Evolutionary conservation across 2,113 vertebrate genomes (phyloP).

Genomic region (Dicrurus megarhynchus): DNA sequence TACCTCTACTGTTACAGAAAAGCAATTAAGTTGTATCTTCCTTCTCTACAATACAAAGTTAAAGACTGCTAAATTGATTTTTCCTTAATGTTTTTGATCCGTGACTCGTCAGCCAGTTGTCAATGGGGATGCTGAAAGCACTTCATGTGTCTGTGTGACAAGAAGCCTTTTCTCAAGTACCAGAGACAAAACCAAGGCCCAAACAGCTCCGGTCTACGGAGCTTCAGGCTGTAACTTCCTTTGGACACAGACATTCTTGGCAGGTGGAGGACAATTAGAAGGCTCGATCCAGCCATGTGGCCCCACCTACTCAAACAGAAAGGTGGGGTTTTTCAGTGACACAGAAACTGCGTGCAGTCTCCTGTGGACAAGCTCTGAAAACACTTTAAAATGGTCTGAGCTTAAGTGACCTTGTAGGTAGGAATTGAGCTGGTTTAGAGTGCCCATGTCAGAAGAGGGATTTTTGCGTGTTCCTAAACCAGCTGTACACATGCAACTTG

Average conservation of each 20-base stretch:
- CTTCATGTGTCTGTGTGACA: accelerated
- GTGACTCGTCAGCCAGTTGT: neutral
- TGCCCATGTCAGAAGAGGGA: neutral
- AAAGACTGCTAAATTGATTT: neutral
- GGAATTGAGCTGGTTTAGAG: neutral
- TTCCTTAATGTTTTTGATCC: neutral
- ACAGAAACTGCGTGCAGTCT: neutral
- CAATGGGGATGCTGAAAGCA: neutral
- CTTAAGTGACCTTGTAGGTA: neutral
- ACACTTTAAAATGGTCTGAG: neutral
- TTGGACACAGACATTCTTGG: neutral
- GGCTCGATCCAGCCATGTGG: neutral
- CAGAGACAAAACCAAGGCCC: neutral
- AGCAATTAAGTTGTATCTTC: neutral
- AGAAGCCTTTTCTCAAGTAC: neutral
- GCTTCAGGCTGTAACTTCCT: accelerated
- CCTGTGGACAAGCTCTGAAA: neutral
- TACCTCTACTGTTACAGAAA: neutral
- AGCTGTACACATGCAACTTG: accelerated
- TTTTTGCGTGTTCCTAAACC: accelerated
- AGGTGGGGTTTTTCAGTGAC: neutral
- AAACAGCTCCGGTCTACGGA: neutral
- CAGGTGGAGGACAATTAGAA: neutral
- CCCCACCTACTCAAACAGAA: neutral
- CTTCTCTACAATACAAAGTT: neutral